Percentiles rank a stretch among this genome's conserved stretches.
These are phyloP conservation scores for Ageneiosus marmoratus DNA, from an alignment of 2,113 vertebrate genomes.

Conservation along the genomic window DNA sequence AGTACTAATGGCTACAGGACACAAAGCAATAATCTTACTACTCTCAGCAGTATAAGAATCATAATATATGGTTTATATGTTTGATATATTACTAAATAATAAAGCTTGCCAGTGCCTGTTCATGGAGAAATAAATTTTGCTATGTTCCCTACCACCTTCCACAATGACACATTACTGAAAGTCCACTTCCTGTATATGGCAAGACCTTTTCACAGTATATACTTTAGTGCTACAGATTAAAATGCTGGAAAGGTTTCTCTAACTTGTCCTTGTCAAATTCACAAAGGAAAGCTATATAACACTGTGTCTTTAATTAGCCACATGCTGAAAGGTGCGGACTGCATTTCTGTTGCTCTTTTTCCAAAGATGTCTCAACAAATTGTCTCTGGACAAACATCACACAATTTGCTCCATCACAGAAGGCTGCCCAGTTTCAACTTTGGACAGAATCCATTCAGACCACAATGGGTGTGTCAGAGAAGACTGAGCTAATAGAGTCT, in stretches of 20 bases:
- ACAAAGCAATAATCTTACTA: conserved; percentile 55
- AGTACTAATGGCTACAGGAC: conserved; percentile 53
- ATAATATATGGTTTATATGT: conserved; percentile 46
- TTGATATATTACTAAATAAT: conserved; percentile 37
- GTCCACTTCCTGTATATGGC: conserved; percentile 58
- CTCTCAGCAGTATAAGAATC: conserved; percentile 56
- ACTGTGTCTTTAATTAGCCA: conserved; percentile 39
- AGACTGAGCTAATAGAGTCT: conserved; percentile 94
- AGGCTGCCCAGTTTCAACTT: conserved; percentile 15
- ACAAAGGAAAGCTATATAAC: conserved; percentile 50
- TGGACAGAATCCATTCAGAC: conserved; percentile 72
- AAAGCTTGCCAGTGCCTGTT: conserved; percentile 31
- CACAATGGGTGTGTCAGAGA: conserved; percentile 97
- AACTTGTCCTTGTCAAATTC: conserved; percentile 57
- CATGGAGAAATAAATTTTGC: conserved; percentile 16
- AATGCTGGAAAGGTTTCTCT: conserved; percentile 75
- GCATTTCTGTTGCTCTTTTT: conserved; percentile 49
- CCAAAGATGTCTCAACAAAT: conserved; percentile 56
- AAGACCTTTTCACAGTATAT: conserved; percentile 78
- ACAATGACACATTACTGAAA: background rate
- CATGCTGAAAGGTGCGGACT: conserved; percentile 36
- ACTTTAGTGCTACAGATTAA: conserved; percentile 80
- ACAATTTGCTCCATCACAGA: conserved; percentile 44
- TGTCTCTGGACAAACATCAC: conserved; percentile 48
- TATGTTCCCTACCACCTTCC: background rate